Conservation (phyloP, 2,888 invertebrate species). For the Stenchaetothrips biformis region DNA sequence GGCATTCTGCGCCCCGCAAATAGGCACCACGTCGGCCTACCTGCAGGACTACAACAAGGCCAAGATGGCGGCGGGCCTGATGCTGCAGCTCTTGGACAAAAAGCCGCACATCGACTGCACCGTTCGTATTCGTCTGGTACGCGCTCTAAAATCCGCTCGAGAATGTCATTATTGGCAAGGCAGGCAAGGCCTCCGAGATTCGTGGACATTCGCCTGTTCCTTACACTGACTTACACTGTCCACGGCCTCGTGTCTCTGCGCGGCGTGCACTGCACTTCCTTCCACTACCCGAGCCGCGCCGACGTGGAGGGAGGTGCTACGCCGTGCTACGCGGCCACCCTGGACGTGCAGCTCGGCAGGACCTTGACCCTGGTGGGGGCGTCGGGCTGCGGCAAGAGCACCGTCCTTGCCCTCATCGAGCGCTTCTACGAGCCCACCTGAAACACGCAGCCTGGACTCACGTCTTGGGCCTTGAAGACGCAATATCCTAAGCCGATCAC, state of each 20-base stretch:
- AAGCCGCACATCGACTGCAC: constrained; percentile 47
- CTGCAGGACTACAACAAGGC: constrained; percentile 45
- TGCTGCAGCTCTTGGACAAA: constrained; percentile 40
- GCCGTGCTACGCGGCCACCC: constrained; percentile 61
- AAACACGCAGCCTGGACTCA: too few relatives aligned
- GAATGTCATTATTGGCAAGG: too few relatives aligned
- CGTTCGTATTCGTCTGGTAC: constrained; percentile 43
- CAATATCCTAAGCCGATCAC: too few relatives aligned
- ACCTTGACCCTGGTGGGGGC: constrained; percentile 74
- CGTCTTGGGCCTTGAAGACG: too few relatives aligned
- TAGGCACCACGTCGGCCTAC: constrained; percentile 45
- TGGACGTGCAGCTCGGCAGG: constrained; percentile 60
- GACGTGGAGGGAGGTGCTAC: too few relatives aligned
- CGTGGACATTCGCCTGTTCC: too few relatives aligned
- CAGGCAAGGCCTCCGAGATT: too few relatives aligned
- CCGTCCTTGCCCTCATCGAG: constrained; percentile 75
- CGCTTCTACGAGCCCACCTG: constrained; percentile 80
- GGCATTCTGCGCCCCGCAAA: constrained; percentile 47
- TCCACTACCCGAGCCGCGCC: constrained; percentile 72
- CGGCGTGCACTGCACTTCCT: constrained; percentile 61
- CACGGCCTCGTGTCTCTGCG: constrained; percentile 67
- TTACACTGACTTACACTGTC: constrained; percentile 52
- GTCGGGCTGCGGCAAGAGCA: constrained; percentile 88
- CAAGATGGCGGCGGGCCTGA: constrained; percentile 42
- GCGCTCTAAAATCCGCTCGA: too few relatives aligned